Base-by-base conservation (phyloP, 2,113 vertebrate genomes). In the Nannospalax galili region DNA sequence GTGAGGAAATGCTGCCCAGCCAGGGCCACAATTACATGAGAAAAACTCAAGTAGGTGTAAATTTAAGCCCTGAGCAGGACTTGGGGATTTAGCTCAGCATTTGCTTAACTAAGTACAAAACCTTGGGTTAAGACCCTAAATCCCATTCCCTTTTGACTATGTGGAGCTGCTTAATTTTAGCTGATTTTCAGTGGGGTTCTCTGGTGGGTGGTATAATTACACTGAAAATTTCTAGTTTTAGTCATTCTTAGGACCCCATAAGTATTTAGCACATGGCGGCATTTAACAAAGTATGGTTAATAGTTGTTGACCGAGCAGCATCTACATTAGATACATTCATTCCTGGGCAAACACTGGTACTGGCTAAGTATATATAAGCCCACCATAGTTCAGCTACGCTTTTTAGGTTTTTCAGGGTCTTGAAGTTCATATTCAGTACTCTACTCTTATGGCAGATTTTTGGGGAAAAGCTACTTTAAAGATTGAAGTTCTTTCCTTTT, bases 341-440 rank as follows among this genome's bases (percentile, higher is more conserved):
- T 92, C 84, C 30, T 37, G 60, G 74, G 64, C 40, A 48, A 81
- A 84, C 24, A 58, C 48, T 84, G 32, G 70, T 85, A 52, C 24
- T 84, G 37, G 56, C 6, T 5, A 7, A 48, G 30, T 15, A 32
- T 73, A 73, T 40, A 7, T 52, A 52, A 52, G 11, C 11, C 60
- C 22, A 14, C 78, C 62, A 28, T 88, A 79, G 35, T 85, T 84
- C 17, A 64, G 20, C 65, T 86, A 35, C 52, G 72, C 32, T 60
- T 80, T 78, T 81, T 60, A 82, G 91, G 45, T 73, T 84, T 77
- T 35, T 73, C 52, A 73, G 30, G 24, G 45, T 94, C 74, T 94
- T 90, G 69, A 81, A 84, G 74, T 92, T 84, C 52, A 92, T 52
- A 84, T 84, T 82, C n/a, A 95, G 0, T 69, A 86, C 32, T 70